These are phyloP conservation scores for Oedothorax gibbosus DNA, from an alignment of 1,140 invertebrate species.

Conservation along the genomic window DNA sequence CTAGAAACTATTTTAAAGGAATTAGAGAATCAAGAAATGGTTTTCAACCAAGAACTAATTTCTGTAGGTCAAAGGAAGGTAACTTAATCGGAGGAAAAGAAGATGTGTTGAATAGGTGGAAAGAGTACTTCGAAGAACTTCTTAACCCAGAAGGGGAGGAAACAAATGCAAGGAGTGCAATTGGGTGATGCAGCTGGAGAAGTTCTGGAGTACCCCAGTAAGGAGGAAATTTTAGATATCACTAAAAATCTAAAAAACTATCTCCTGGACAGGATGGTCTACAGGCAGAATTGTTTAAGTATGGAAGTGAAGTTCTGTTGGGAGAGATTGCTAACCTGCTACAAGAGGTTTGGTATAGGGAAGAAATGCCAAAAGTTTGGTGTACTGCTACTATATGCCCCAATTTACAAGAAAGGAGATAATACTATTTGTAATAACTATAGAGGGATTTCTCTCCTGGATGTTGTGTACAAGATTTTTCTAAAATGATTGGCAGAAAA, in stretches of 20 bases:
- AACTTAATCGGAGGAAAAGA: neutral
- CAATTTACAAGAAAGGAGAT: neutral
- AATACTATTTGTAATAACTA: slow-evolving; percentile 5
- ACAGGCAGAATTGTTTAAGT: slow-evolving; percentile 8
- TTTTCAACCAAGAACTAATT: slow-evolving; percentile 17
- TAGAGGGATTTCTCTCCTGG: slow-evolving; percentile 18
- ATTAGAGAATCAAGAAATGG: neutral
- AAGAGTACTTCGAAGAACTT: neutral
- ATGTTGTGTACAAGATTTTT: slow-evolving; percentile 14
- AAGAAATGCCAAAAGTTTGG: slow-evolving; percentile 5
- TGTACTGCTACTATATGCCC: slow-evolving; percentile 5
- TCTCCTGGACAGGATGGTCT: neutral
- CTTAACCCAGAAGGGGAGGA: too few species aligned
- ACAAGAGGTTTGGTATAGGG: neutral
- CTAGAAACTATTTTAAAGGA: too few species aligned
- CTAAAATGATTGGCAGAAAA: slow-evolving; percentile 4
- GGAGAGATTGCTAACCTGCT: neutral
- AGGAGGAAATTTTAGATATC: neutral
- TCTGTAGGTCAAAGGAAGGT: slow-evolving; percentile 1
- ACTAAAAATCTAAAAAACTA: neutral
- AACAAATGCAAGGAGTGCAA: too few species aligned
- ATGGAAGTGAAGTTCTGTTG: neutral
- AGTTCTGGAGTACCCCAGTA: too few species aligned
- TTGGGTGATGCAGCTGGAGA: too few species aligned
- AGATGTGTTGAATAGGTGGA: neutral